phyloP scores from a whole-genome alignment of 2,888 invertebrate species.

The Drosophila melanosoma region DNA sequence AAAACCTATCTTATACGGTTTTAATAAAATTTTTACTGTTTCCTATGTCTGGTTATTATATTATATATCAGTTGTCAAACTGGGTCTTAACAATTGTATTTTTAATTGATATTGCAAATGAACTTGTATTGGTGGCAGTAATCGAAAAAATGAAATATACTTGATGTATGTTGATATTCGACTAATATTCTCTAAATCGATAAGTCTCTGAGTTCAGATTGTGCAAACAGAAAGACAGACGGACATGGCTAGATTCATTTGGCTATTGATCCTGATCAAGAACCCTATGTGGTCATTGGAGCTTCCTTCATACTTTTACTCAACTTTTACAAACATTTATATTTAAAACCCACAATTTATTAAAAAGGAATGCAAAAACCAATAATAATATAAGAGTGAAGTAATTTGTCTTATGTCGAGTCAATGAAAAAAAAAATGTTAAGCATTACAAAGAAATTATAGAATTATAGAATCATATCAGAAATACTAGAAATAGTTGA shows the following conservation, averaged over 20 bases:
- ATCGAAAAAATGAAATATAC: neutral
- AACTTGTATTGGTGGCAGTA: neutral
- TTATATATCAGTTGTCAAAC: neutral
- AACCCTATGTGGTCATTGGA: neutral
- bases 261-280: neutral
- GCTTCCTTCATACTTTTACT: neutral
- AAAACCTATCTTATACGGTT: neutral
- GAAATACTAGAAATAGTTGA: neutral
- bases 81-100: neutral
- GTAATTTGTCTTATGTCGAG: neutral
- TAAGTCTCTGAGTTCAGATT: neutral
- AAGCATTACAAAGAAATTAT: neutral
- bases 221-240: neutral
- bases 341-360: neutral
- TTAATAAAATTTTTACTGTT: neutral
- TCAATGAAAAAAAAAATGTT: neutral
- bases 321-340: neutral
- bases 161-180: neutral
- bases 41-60: neutral
- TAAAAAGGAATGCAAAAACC: neutral
- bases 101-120: neutral
- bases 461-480: neutral
- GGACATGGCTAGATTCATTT: neutral
- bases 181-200: neutral
- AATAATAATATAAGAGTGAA: neutral